Conservation (phyloP, 1,140 invertebrate genomes). For the Drosophila biarmipes region DNA sequence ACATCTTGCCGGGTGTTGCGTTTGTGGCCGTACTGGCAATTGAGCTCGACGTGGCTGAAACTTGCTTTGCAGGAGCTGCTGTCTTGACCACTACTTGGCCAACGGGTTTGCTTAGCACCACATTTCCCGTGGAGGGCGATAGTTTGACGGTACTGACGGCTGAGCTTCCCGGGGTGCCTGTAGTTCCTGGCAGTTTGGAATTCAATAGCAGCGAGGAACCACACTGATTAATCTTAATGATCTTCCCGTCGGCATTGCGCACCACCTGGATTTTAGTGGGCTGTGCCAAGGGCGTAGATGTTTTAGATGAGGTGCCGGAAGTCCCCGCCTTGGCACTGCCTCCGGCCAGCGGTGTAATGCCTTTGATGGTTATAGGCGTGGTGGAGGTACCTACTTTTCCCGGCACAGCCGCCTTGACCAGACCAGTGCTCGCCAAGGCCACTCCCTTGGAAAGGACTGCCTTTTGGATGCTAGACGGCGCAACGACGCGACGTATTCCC, state of each 20-base stretch:
- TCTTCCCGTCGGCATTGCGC: slow-evolving; percentile 68
- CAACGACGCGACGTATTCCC: slow-evolving; percentile 21
- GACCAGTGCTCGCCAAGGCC: slow-evolving; percentile 30
- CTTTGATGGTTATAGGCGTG: slow-evolving; percentile 45
- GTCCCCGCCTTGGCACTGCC: slow-evolving; percentile 6
- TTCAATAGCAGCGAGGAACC: slow-evolving; percentile 55
- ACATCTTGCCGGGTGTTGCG: slow-evolving; percentile 51
- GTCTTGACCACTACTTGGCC: slow-evolving; percentile 53
- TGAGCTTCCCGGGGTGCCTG: slow-evolving; percentile 2
- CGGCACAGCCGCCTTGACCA: slow-evolving; percentile 46
- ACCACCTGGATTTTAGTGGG: slow-evolving; percentile 59
- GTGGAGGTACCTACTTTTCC: slow-evolving; percentile 6
- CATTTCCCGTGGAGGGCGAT: slow-evolving; percentile 18
- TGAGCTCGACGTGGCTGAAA: background rate
- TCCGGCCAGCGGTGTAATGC: slow-evolving; percentile 38
- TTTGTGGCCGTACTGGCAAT: slow-evolving; percentile 2
- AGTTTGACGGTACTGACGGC: slow-evolving; percentile 9
- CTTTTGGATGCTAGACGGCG: slow-evolving; percentile 50
- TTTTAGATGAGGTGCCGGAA: background rate
- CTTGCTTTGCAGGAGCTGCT: slow-evolving; percentile 29
- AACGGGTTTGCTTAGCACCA: slow-evolving; percentile 36
- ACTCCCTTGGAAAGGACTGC: slow-evolving; percentile 53
- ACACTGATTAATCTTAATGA: slow-evolving; percentile 61
- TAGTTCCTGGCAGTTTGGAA: slow-evolving; percentile 22
- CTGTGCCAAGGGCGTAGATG: slow-evolving; percentile 7